Evolutionary conservation across 2,888 invertebrate species (phyloP).

Genomic region (Lochmaea capreae): DNA sequence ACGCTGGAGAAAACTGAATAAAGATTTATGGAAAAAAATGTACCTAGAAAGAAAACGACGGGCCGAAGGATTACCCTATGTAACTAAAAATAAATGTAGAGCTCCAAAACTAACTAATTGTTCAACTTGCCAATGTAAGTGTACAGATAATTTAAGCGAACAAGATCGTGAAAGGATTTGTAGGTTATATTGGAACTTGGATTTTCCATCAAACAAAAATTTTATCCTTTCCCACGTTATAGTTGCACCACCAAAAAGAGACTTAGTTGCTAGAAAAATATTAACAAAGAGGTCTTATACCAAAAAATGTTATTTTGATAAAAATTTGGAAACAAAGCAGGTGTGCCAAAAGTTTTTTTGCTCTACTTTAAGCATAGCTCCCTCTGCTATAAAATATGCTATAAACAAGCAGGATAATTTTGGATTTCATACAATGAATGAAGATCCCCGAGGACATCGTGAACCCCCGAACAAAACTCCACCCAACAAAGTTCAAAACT

Average conservation of each 20-base stretch:
- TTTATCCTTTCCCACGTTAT: not conserved
- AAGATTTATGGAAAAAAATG: not conserved
- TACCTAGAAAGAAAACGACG: not conserved
- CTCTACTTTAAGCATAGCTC: too few species aligned
- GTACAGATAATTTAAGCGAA: not conserved
- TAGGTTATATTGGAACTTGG: too few species aligned
- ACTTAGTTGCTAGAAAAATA: not conserved
- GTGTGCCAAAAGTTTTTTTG: too few species aligned
- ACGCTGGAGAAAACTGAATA: not conserved
- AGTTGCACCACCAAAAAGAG: not conserved
- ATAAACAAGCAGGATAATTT: not conserved
- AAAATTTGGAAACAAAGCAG: not conserved
- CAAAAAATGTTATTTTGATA: constrained; percentile 1
- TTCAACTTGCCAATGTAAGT: not conserved
- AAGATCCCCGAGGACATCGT: constrained; percentile 2
- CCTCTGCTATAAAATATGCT: not conserved
- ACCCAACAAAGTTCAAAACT: not conserved
- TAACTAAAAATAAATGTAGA: not conserved
- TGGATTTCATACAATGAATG: not conserved
- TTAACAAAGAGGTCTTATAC: not conserved
- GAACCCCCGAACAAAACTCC: constrained; percentile 1
- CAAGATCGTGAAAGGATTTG: not conserved
- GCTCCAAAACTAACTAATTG: not conserved
- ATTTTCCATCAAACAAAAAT: not conserved
- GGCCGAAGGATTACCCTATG: not conserved